phyloP scores from a whole-genome alignment of 2,113 vertebrate species.

The Montifringilla adamsi region DNA sequence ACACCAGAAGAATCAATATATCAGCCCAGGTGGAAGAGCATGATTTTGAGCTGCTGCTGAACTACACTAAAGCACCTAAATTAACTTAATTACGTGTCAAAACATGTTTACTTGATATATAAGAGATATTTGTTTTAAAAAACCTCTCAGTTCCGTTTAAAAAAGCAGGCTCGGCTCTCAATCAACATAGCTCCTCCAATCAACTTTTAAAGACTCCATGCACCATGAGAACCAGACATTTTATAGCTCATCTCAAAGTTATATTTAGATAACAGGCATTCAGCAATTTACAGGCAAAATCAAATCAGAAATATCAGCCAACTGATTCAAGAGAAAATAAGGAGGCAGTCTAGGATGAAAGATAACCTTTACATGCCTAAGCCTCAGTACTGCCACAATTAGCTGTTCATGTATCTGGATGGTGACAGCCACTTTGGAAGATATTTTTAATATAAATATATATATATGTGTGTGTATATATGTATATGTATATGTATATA shows the following conservation, averaged over 20 bases:
- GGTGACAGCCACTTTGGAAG: background rate
- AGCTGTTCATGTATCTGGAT: background rate
- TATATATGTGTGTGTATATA: accelerated
- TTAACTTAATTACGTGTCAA: conserved; percentile 17
- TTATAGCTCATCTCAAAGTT: background rate
- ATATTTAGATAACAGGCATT: background rate
- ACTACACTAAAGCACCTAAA: conserved; percentile 6
- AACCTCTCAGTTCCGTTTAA: background rate
- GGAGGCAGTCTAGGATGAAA: background rate
- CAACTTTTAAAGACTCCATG: background rate
- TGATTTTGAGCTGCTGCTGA: background rate
- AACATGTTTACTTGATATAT: background rate
- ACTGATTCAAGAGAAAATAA: background rate
- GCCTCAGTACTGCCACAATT: background rate
- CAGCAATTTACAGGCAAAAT: background rate
- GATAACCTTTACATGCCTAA: background rate
- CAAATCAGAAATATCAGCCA: background rate
- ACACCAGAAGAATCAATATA: background rate
- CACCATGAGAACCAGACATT: background rate
- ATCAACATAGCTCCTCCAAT: accelerated
- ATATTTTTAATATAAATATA: background rate
- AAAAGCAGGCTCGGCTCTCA: background rate
- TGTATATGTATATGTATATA: background rate
- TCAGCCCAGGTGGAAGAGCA: background rate
- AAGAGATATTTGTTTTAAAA: background rate